Evolutionary conservation across 2,797 vertebrate genomes (phyloP), one percentile per base, ranked within the genome.

Genomic region (Falco biarmicus): DNA sequence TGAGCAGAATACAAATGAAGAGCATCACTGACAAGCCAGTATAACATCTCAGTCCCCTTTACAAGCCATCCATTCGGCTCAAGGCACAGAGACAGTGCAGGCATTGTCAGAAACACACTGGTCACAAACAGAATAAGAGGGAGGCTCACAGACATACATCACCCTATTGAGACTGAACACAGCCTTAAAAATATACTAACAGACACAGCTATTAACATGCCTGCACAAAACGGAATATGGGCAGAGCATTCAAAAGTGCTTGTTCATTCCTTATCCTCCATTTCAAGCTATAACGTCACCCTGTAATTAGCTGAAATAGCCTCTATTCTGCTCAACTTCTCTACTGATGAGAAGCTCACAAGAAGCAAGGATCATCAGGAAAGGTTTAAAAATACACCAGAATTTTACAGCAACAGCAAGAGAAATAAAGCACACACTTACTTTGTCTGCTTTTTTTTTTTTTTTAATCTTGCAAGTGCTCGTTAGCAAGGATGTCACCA

Each of bases 1-100:
- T 96, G 96, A 95, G 80, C 76, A 59, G 95, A 87, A 97, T 97
- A 97, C 89, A 96, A 97, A 97, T 97, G 94, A 94, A 19, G 47
- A 90, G 68, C 91, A 86, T 78, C 88, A 32, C 88, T 85, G 94
- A 87, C 86, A 66, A 37, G 83, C 76, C 87, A 88, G 60, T 50
- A 16, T 51, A 54, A 61, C 61, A 83, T 91, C 90, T 82, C 87
- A 57, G 79, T 28, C 81, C 81, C 68, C 91, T 82, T 79, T 24
- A 73, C 75, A 82, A 94, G 89, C 7, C 87, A 13, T 20, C 82
- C 84, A 22, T 90, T 89, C 34, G 24, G 87, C 93, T 95, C 81
- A 81, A 10, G 5, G 92, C 95, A 84, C 87, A 93, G 73, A 97
- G 82, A 97, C 95, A 97, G 95, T 56, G 92, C 89, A 34, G 70